These are phyloP conservation scores for Rugalucina vietnamica DNA, from an alignment of 2,888 invertebrate genomes.

Conservation along the genomic window DNA sequence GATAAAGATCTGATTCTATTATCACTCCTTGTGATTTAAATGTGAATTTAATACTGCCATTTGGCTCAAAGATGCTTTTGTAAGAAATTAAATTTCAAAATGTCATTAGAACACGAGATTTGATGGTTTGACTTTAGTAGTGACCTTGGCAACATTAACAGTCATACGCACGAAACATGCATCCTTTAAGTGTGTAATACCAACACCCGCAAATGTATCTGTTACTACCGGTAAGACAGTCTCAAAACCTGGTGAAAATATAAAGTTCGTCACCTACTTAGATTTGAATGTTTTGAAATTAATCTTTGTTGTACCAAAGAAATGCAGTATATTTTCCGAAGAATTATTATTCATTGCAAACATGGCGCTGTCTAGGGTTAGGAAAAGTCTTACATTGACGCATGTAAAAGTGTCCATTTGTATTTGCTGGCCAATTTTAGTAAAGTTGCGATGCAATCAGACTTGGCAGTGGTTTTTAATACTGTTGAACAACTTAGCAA, in stretches of 20 bases:
- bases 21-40: background rate
- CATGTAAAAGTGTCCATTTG: background rate
- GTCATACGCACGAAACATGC: background rate
- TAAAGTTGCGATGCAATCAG: background rate
- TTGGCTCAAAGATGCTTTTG: slow-evolving; percentile 2
- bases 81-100: background rate
- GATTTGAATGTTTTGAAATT: background rate
- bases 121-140: background rate
- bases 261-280: background rate
- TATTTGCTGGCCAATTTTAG: background rate
- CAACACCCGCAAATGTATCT: slow-evolving; percentile 5
- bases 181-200: background rate
- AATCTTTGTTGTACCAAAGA: background rate
- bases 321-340: background rate
- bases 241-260: background rate
- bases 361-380: background rate
- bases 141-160: slow-evolving; percentile 13
- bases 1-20: background rate
- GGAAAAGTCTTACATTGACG: background rate
- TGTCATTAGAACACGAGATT: background rate
- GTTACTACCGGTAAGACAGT: background rate
- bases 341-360: background rate
- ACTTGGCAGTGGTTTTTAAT: background rate
- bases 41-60: slow-evolving; percentile 2
- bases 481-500: background rate